Base-by-base conservation (phyloP, 2,113 vertebrate genomes). In the Cinclus mexicanus region DNA sequence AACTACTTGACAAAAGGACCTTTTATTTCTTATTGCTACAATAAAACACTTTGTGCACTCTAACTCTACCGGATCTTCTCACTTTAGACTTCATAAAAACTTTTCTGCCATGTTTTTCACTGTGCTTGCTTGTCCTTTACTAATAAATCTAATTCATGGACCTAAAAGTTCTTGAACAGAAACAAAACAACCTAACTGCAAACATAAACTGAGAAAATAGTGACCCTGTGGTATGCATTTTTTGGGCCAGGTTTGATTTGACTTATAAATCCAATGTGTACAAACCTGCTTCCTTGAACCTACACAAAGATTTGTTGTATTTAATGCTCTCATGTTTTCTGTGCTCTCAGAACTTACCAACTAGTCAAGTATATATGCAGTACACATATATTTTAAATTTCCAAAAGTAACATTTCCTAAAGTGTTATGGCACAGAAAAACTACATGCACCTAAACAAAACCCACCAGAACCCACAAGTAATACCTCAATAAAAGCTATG, bases 131-230 rank as follows among this genome's bases (percentile, higher is more conserved):
- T 88, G 63, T 64, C 15, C 35, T 83, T 72, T 52, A 37, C 41
- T 68, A 90, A 71, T 93, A 96, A 89, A 88, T 86, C 25, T 64
- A 78, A 93, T 80, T 94, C 39, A 90, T 75, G 14, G 63, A 41
- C 31, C 26, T 59, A 77, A 71, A 92, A 59, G 20, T 74, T 77
- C 35, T 67, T 53, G 22, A 52, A 80, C 4, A 59, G 61, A 95
- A 95, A 50, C 55, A 90, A 67, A 83, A 60, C 23, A 55, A 69
- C 39, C 22, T 68, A 81, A 67, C 63, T 68, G 49, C 24, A 90
- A 83, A 88, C 3, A 53, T 33, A 67, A 90, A 88, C 24, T 6
- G 57, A 74, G 56, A 69, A 88, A 86, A 90, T 23, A 12, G 19
- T 69, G 23, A 65, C n/a, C 12, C 29, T 95, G 12, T 15, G 11